phyloP scores from a whole-genome alignment of 2,797 vertebrate species.

The Nannoperca australis region DNA sequence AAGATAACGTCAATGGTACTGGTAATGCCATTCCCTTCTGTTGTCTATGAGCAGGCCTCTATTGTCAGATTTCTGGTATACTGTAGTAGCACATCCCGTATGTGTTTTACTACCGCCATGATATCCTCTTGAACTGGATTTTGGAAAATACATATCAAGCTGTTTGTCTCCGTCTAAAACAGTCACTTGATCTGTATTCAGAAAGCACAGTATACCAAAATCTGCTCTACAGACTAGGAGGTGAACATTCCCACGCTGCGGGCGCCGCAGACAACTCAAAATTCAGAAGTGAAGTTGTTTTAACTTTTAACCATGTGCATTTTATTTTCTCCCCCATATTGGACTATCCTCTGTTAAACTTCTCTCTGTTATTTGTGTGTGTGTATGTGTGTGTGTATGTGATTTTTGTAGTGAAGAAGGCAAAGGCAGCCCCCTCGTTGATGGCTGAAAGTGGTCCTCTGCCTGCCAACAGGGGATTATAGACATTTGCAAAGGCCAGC shows the following conservation, averaged over 20 bases:
- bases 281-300: slow-evolving; percentile 63
- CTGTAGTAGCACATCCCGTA: slow-evolving; percentile 29
- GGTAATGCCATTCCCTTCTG: slow-evolving; percentile 33
- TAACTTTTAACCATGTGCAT: slow-evolving; percentile 76
- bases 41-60: slow-evolving; percentile 34
- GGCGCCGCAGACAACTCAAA: slow-evolving; percentile 45
- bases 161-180: slow-evolving; percentile 4
- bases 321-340: slow-evolving; percentile 77
- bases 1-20: slow-evolving; percentile 40
- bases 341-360: slow-evolving; percentile 94
- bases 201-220: slow-evolving; percentile 58
- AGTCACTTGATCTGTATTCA: slow-evolving; percentile 14
- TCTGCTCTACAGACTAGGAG: slow-evolving; percentile 57
- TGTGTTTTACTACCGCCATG: slow-evolving; percentile 7
- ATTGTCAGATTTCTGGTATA: slow-evolving; percentile 44
- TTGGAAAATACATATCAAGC: slow-evolving; percentile 9
- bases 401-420: slow-evolving; percentile 99
- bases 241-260: slow-evolving; percentile 50
- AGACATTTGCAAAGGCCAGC: slow-evolving; percentile 97
- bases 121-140: not conserved
- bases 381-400: slow-evolving; percentile 96
- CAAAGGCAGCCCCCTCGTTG: slow-evolving; percentile 98
- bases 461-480: slow-evolving; percentile 99
- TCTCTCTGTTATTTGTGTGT: slow-evolving; percentile 99
- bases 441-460: slow-evolving; percentile 99